A percentile compares a stretch with the other conserved stretches of the same genome.
These are phyloP conservation scores for Montipora cactus DNA, from an alignment of 64 coral and sea anemone genomes.

Conservation along the genomic window DNA sequence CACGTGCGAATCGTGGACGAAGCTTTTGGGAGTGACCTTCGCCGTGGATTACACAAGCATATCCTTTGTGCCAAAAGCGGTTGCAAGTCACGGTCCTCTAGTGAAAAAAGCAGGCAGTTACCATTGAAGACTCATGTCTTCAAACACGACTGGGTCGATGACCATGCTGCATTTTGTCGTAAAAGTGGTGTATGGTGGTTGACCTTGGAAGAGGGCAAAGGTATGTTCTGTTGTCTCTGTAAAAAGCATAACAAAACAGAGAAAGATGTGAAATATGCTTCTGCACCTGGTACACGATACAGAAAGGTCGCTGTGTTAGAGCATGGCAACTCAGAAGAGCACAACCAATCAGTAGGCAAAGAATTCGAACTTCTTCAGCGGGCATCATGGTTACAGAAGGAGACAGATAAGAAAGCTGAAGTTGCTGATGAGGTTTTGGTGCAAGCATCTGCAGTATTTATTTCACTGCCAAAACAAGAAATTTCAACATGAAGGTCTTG, in stretches of 20 bases:
- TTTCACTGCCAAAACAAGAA: not conserved
- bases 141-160: conserved; percentile 27
- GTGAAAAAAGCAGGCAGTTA: not conserved
- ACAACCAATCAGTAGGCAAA: not conserved
- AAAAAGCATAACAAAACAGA: conserved; percentile 31
- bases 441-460: conserved; percentile 4
- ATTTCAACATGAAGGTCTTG: conserved; percentile 25
- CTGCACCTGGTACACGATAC: not conserved
- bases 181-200: conserved; percentile 39
- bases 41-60: too few relatives aligned
- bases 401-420: conserved; percentile 21
- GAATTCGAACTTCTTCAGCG: not conserved
- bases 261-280: not conserved
- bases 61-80: not conserved
- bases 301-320: not conserved
- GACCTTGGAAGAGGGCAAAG: conserved; percentile 9
- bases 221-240: conserved; percentile 37
- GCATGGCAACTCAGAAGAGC: not conserved
- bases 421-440: conserved; percentile 9
- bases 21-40: not conserved
- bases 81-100: conserved; percentile 4
- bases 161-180: not conserved
- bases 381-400: conserved; percentile 6
- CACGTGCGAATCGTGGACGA: not conserved
- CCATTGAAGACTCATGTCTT: conserved; percentile 5